Base-by-base conservation (phyloP, 2,113 vertebrate genomes). In the Phalacrocorax pelagicus region DNA sequence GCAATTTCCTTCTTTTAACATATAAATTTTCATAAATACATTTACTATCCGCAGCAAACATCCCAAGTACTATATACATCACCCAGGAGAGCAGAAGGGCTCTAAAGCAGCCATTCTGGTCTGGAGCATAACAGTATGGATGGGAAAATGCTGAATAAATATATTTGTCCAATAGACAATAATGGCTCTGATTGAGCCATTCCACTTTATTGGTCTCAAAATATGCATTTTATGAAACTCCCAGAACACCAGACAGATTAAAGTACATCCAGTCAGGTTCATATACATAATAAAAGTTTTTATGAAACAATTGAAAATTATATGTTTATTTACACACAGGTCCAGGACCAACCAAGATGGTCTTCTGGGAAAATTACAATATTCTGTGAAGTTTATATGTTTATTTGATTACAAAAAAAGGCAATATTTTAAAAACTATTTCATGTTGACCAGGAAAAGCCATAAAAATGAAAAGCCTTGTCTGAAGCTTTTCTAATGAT, bases 221-320 rank as follows among this genome's bases (percentile, higher is more conserved):
- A 92, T 97, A 97, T 93, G 90, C 94, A 91, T 94, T 95, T 95
- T 88, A 91, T 69, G 83, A 88, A 96, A 97, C 57, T 97, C 97
- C 95, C 96, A 22, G 97, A 96, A 98, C 97, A 96, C 92, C 65
- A 94, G 94, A 88, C 65, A 95, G 96, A 96, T 91, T 94, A 97
- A 96, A 97, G 97, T 88, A 91, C 66, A 79, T 93, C 97, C 90
- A 97, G 96, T 97, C 94, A 86, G 87, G 85, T 96, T 78, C 57
- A 24, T 91, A 79, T 75, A 82, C 70, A 72, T 95, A 97, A 98
- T 97, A 97, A 92, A 95, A 98, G 96, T 98, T 98, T 98, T 95
- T 95, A 81, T 79, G 92, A 96, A 98, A 97, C 91, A 94, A 97
- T 96, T 93, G 95, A 95, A 97, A 96, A 95, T 58, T 94, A 95